Percentiles rank a stretch among this genome's conserved stretches.
Evolutionary conservation across 2,888 invertebrate species (phyloP).

Genomic region (Drosophila ochracea): DNA sequence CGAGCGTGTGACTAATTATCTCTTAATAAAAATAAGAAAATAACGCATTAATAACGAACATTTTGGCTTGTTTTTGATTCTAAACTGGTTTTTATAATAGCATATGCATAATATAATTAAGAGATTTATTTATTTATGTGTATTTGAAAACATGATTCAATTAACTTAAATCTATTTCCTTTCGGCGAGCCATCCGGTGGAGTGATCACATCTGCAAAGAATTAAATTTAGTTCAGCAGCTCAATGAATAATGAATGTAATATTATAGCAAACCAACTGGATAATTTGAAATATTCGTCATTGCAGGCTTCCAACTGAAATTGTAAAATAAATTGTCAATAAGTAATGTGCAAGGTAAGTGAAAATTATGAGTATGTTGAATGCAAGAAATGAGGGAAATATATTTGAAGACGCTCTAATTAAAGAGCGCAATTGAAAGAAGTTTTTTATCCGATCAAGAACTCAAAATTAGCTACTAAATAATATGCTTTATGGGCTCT

Average conservation of each 20-base stretch:
- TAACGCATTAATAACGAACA: not conserved
- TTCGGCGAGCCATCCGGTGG: not conserved
- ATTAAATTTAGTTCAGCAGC: conserved; percentile 14
- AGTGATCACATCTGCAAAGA: conserved; percentile 13
- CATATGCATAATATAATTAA: not conserved
- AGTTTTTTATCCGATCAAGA: not conserved
- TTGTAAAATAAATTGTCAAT: not conserved
- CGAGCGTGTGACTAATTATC: not conserved
- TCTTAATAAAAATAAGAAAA: not conserved
- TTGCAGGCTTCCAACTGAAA: conserved; percentile 15
- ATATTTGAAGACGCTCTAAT: not conserved
- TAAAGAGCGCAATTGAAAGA: not conserved
- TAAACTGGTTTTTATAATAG: not conserved
- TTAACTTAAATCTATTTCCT: not conserved
- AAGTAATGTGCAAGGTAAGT: not conserved
- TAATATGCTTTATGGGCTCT: not conserved
- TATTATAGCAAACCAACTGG: conserved; percentile 36
- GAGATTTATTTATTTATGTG: not conserved
- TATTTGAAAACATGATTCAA: not conserved
- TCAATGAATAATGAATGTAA: not conserved
- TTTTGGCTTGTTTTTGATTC: not conserved
- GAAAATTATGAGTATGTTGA: not conserved
- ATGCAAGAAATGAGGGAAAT: not conserved
- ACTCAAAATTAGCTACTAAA: not conserved
- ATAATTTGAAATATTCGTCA: too few species aligned